These are phyloP conservation scores for Orthosia incerta DNA, from an alignment of 2,888 invertebrate species.

Conservation along the genomic window DNA sequence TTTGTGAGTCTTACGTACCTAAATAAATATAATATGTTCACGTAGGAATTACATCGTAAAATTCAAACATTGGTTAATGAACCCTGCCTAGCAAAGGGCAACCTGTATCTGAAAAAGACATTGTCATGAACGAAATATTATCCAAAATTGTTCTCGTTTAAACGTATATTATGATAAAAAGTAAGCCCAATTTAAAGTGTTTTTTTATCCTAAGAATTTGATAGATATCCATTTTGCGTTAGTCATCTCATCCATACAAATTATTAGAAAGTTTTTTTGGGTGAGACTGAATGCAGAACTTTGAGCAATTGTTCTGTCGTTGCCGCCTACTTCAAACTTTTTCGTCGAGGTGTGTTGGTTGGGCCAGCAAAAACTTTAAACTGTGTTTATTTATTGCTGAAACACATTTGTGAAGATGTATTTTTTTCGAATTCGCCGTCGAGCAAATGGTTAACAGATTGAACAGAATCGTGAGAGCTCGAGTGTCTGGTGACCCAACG, in stretches of 20 bases:
- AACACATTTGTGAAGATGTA: conserved; percentile 64
- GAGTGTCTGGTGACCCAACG: conserved; percentile 73
- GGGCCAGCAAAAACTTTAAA: conserved; percentile 28
- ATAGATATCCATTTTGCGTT: conserved; percentile 13
- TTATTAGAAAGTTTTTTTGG: conserved; percentile 43
- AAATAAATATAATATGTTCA: neutral
- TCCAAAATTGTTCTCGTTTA: conserved; percentile 13
- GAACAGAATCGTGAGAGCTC: conserved; percentile 68
- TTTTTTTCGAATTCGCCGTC: conserved; percentile 49
- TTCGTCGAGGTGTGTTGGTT: conserved; percentile 19
- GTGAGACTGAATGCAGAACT: conserved; percentile 15
- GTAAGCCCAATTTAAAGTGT: neutral
- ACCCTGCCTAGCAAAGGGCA: too few species aligned
- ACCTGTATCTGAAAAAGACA: neutral
- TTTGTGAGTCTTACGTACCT: neutral
- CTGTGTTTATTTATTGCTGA: conserved; percentile 50
- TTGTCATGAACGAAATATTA: conserved; percentile 9
- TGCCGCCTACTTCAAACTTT: conserved; percentile 27
- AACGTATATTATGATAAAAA: neutral
- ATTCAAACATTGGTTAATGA: too few species aligned
- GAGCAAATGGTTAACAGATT: conserved; percentile 73
- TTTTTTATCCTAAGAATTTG: neutral
- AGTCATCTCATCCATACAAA: conserved; percentile 31
- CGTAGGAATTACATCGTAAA: too few species aligned
- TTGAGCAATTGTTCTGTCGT: conserved; percentile 34